A percentile compares a stretch with the other conserved stretches of the same genome.
Evolutionary conservation across 2,797 vertebrate species (phyloP).

Genomic region (Malacoraja senta): DNA sequence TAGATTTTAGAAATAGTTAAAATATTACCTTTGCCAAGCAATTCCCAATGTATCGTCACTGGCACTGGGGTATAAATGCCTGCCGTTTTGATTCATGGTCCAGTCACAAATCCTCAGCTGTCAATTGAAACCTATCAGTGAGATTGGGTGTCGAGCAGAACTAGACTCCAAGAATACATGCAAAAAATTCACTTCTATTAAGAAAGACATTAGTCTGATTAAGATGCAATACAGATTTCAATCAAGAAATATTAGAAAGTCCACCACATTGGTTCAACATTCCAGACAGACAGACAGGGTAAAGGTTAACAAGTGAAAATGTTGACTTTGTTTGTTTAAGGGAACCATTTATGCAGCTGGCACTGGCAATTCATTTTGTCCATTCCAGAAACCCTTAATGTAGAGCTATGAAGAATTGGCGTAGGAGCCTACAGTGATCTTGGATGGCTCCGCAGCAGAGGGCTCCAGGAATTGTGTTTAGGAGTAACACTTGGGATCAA

Average conservation of each 20-base stretch:
- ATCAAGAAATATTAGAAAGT: conserved; percentile 38
- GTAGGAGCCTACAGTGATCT: not conserved
- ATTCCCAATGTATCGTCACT: conserved; percentile 99
- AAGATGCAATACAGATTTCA: conserved; percentile 33
- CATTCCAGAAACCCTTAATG: not conserved
- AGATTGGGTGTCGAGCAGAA: conserved; percentile 94
- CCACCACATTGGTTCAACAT: conserved; percentile 32
- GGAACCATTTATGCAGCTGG: not conserved
- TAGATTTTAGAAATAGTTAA: conserved; percentile 91
- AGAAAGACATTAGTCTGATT: conserved; percentile 39
- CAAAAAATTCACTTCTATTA: conserved; percentile 52
- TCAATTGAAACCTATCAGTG: conserved; percentile 99
- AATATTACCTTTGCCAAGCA: conserved; percentile 99
- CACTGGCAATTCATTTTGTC: not conserved
- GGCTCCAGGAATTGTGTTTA: not conserved
- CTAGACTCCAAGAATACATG: conserved; percentile 80
- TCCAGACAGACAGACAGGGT: conserved; percentile 33
- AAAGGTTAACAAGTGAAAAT: conserved; percentile 31
- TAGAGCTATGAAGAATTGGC: not conserved
- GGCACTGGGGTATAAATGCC: conserved; percentile 99
- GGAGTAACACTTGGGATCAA: not conserved
- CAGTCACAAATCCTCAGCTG: conserved; percentile 99
- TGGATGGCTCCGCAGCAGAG: not conserved
- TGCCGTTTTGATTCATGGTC: conserved; percentile 99
- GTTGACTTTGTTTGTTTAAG: conserved; percentile 20